phyloP scores from a whole-genome alignment of 37 sponge, comb jelly and placozoan species.

The Diacarnus erythraeanus region DNA sequence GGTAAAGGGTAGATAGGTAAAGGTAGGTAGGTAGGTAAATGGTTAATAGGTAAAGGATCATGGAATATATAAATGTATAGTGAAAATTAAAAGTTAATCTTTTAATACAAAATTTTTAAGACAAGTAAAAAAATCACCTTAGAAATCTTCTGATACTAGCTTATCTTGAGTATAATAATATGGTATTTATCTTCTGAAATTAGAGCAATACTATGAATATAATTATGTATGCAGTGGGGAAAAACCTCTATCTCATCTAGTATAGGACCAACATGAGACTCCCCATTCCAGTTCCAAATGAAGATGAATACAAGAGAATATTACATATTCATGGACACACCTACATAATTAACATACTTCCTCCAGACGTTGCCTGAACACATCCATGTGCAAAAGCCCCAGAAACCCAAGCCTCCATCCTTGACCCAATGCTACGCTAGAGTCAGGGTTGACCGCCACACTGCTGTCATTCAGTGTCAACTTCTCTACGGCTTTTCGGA shows the following conservation, averaged over 20 bases:
- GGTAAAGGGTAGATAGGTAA: too few species aligned
- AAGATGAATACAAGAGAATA: too few species aligned
- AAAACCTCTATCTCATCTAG: neutral
- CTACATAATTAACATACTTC: conserved; percentile 64
- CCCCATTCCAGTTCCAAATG: neutral
- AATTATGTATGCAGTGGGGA: too few species aligned
- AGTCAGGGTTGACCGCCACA: conserved; percentile 49
- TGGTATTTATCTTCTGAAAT: neutral
- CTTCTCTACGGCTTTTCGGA: conserved; percentile 75
- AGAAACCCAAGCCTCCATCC: conserved; percentile 96
- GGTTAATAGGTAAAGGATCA: too few species aligned
- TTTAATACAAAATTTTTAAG: too few species aligned
- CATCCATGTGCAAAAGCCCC: conserved; percentile 93
- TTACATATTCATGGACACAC: too few species aligned
- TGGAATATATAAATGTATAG: too few species aligned
- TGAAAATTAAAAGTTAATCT: too few species aligned
- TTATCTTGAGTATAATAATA: conserved; percentile 4
- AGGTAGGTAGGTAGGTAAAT: too few species aligned
- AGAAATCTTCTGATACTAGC: too few species aligned
- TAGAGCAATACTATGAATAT: neutral
- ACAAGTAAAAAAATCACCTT: too few species aligned
- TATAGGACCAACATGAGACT: neutral
- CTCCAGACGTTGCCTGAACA: conserved; percentile 93
- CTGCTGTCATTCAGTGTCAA: conserved; percentile 91
- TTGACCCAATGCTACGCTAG: conserved; percentile 84